Conservation (phyloP, 2,797 vertebrate species). For the Graptemys geographica region DNA sequence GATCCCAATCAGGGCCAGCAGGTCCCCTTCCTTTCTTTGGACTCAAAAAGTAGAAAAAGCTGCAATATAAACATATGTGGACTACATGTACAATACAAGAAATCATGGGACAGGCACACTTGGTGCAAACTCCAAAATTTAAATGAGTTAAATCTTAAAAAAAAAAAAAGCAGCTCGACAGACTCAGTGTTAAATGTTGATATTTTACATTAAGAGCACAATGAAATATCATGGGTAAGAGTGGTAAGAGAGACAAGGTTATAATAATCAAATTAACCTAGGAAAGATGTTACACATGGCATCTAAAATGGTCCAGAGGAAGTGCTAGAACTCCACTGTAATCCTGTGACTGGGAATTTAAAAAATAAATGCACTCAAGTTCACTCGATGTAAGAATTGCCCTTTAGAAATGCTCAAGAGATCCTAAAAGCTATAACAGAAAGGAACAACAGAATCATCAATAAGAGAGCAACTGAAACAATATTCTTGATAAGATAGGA, state of each 20-base stretch:
- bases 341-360: not conserved
- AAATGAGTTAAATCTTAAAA: not conserved
- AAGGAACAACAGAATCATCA: not conserved
- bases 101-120: not conserved
- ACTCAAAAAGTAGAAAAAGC: not conserved
- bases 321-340: not conserved
- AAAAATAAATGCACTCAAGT: accelerated
- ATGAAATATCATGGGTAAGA: not conserved
- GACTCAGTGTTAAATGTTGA: not conserved
- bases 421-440: not conserved
- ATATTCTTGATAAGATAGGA: not conserved
- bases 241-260: not conserved
- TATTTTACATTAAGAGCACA: not conserved
- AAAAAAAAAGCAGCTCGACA: not conserved
- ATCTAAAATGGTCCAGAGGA: not conserved
- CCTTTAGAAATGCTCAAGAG: not conserved
- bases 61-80: not conserved
- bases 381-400: not conserved
- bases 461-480: not conserved
- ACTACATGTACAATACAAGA: not conserved
- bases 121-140: not conserved
- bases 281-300: not conserved
- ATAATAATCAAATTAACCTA: not conserved
- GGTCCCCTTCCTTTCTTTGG: not conserved
- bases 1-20: not conserved